Evolutionary conservation across 92 coral and sea anemone genomes (phyloP).

Genomic region (Pocillopora grandis): DNA sequence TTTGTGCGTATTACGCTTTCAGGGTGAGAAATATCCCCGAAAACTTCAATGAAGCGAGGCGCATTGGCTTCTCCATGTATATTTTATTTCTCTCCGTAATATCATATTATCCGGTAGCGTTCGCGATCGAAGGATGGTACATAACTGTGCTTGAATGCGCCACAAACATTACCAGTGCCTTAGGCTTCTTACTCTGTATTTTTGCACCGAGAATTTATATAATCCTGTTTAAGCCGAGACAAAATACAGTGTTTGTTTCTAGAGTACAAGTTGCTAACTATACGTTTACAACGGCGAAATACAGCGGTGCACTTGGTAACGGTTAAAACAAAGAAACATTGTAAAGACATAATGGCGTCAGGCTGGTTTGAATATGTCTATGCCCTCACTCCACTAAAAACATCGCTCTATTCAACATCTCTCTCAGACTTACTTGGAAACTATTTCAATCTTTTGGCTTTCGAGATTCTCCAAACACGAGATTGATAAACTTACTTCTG

Average conservation of each 20-base stretch:
- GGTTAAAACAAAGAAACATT: background rate
- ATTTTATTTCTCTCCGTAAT: constrained; percentile 61
- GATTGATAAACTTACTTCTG: too few species aligned
- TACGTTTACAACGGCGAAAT: constrained; percentile 2
- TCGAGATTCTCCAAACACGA: too few species aligned
- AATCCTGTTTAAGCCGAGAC: constrained; percentile 61
- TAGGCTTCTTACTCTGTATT: constrained; percentile 55
- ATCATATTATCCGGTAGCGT: constrained; percentile 67
- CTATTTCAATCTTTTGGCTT: too few species aligned
- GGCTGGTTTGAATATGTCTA: too few species aligned
- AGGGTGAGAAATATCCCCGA: constrained; percentile 76
- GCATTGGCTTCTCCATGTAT: constrained; percentile 78
- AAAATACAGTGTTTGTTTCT: constrained; percentile 53
- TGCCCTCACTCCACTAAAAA: too few species aligned
- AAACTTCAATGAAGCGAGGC: constrained; percentile 85
- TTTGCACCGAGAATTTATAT: constrained; percentile 71
- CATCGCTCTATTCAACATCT: too few species aligned
- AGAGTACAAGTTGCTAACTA: constrained; percentile 38
- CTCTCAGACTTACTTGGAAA: too few species aligned
- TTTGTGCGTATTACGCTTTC: constrained; percentile 71
- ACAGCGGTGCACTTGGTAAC: background rate
- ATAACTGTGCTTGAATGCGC: constrained; percentile 68
- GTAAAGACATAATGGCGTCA: too few species aligned
- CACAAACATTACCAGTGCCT: constrained; percentile 57
- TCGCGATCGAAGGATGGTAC: constrained; percentile 65